Evolutionary conservation across 2,888 invertebrate genomes (phyloP).

Genomic region (Xestia ashworthii): DNA sequence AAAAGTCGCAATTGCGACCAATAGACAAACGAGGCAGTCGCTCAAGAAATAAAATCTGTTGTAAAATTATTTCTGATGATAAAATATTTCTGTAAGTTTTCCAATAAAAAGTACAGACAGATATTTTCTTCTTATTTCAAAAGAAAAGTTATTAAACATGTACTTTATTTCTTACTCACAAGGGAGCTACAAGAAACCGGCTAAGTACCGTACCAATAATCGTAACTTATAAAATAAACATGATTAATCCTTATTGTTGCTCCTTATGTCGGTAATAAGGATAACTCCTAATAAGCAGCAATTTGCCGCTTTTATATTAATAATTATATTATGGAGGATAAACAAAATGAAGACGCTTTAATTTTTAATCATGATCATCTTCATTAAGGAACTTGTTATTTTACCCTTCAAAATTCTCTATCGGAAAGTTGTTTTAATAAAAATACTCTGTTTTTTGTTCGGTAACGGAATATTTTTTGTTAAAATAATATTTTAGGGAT

Average conservation of each 20-base stretch:
- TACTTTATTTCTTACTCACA: constrained; percentile 3
- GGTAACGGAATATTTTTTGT: constrained; percentile 36
- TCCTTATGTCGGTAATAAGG: constrained; percentile 27
- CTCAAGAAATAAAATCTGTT: not conserved
- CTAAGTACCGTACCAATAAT: constrained; percentile 45
- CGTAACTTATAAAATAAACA: constrained; percentile 45
- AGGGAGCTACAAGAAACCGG: not conserved
- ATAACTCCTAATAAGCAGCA: constrained; percentile 53
- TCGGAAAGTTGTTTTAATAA: constrained; percentile 29
- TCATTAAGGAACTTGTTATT: constrained; percentile 56
- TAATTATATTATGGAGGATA: constrained; percentile 39
- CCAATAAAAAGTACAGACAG: not conserved
- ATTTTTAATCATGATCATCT: constrained; percentile 65
- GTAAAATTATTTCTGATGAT: no score
- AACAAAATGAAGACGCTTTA: constrained; percentile 50
- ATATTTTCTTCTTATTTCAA: not conserved
- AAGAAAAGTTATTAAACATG: not conserved
- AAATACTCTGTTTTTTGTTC: constrained; percentile 14
- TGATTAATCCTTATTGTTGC: constrained; percentile 37
- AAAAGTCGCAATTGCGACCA: not conserved
- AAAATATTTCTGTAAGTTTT: not conserved
- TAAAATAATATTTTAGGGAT: constrained; percentile 26
- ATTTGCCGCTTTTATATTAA: constrained; percentile 55
- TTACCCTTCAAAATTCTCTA: constrained; percentile 45
- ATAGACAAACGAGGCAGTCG: not conserved